Percentiles rank a stretch among this genome's conserved stretches.
Evolutionary conservation across 1,140 invertebrate species (phyloP).

Genomic region (Solenopsis invicta): DNA sequence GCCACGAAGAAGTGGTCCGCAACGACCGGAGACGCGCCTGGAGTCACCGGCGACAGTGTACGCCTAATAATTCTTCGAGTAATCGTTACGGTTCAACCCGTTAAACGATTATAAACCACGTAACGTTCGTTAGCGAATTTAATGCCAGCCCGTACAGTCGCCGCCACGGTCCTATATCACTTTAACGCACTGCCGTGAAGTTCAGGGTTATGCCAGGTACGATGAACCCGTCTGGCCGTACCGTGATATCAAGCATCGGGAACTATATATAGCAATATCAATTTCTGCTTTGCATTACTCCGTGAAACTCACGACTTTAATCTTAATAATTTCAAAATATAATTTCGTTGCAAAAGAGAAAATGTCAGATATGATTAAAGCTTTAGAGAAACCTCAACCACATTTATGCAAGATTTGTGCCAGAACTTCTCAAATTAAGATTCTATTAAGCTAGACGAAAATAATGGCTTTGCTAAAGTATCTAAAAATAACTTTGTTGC

Average conservation of each 20-base stretch:
- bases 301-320: not conserved
- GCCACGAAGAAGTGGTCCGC: not conserved
- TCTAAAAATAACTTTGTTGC: too few species aligned
- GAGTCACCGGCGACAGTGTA: slow-evolving; percentile 59
- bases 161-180: slow-evolving; percentile 68
- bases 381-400: not conserved
- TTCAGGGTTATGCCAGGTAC: slow-evolving; percentile 72
- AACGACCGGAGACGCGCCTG: slow-evolving; percentile 12
- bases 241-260: slow-evolving; percentile 32
- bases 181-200: slow-evolving; percentile 71
- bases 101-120: slow-evolving; percentile 74
- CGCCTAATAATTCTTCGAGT: slow-evolving; percentile 69
- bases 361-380: not conserved
- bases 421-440: not conserved
- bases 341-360: not conserved
- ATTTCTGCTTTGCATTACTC: not conserved
- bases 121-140: slow-evolving; percentile 75
- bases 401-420: not conserved
- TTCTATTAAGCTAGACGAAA: not conserved
- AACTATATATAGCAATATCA: slow-evolving; percentile 28
- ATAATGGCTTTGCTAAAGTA: not conserved
- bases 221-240: slow-evolving; percentile 69
- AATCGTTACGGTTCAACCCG: slow-evolving; percentile 72
- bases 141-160: slow-evolving; percentile 53
- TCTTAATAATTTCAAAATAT: not conserved